Conservation (phyloP, 1,140 invertebrate species). For the Wasmannia auropunctata region DNA sequence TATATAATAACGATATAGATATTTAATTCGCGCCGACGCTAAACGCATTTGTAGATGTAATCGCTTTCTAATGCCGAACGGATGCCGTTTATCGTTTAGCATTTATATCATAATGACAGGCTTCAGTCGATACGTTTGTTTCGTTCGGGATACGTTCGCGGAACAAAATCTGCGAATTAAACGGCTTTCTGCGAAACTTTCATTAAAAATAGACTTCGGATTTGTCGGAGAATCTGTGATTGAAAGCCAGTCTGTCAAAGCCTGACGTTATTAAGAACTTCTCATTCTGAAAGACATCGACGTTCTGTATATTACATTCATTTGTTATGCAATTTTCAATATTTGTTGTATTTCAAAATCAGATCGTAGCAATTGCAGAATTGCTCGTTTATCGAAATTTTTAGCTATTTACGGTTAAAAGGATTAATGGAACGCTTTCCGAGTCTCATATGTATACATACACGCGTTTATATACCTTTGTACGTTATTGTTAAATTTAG, state of each 20-base stretch:
- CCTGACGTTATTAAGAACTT: background rate
- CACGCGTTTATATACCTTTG: background rate
- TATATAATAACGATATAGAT: slow-evolving; percentile 2
- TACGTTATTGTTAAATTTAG: background rate
- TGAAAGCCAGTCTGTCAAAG: too few relatives aligned
- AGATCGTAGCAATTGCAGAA: background rate
- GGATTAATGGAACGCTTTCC: background rate
- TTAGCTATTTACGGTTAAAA: background rate
- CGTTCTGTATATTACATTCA: background rate
- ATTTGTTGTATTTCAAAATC: slow-evolving; percentile 10
- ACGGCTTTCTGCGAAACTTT: background rate
- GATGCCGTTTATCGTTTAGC: slow-evolving; percentile 17
- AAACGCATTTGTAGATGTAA: slow-evolving; percentile 1
- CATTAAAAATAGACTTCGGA: background rate
- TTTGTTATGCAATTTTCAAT: background rate
- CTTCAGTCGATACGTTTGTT: slow-evolving; percentile 20
- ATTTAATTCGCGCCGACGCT: slow-evolving; percentile 16
- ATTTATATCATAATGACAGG: slow-evolving; percentile 3
- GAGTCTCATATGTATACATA: background rate
- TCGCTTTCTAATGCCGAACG: slow-evolving; percentile 25
- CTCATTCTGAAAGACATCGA: background rate
- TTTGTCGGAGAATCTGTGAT: background rate
- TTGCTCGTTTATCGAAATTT: background rate
- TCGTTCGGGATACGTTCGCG: background rate
- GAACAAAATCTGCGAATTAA: background rate